phyloP scores from a whole-genome alignment of 2,797 vertebrate genomes.

The Sebastes hopkinsi region DNA sequence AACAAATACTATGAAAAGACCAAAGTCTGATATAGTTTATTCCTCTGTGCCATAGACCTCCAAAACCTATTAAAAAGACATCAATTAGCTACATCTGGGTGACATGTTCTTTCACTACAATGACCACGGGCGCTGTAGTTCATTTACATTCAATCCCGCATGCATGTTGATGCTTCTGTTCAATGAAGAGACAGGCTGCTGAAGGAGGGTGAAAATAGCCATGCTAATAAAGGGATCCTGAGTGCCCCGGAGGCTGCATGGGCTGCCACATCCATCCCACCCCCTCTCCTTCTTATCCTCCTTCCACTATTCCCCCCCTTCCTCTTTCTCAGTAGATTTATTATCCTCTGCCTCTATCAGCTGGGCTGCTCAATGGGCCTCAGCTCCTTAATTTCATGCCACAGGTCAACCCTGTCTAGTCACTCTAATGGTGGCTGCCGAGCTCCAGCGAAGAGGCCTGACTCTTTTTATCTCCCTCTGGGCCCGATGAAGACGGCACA shows the following conservation, averaged over 20 bases:
- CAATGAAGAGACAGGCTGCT: constrained; percentile 36
- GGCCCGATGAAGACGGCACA: neutral
- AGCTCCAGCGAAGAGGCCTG: constrained; percentile 33
- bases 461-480: constrained; percentile 36
- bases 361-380: constrained; percentile 58
- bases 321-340: constrained; percentile 64
- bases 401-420: constrained; percentile 59
- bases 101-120: neutral
- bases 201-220: constrained; percentile 60
- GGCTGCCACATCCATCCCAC: constrained; percentile 54
- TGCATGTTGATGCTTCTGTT: constrained; percentile 25
- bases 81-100: neutral
- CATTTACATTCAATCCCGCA: neutral
- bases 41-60: neutral
- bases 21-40: neutral
- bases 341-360: constrained; percentile 64
- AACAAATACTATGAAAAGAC: neutral
- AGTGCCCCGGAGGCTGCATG: constrained; percentile 65
- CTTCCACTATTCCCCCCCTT: constrained; percentile 11
- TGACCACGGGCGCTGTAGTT: neutral
- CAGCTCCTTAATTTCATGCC: constrained; percentile 70
- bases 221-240: constrained; percentile 67
- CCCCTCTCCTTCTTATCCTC: constrained; percentile 24
- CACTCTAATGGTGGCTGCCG: constrained; percentile 53
- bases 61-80: neutral